Base-by-base conservation (phyloP, 1,140 invertebrate genomes). In the Drosophila nigrodunni region DNA sequence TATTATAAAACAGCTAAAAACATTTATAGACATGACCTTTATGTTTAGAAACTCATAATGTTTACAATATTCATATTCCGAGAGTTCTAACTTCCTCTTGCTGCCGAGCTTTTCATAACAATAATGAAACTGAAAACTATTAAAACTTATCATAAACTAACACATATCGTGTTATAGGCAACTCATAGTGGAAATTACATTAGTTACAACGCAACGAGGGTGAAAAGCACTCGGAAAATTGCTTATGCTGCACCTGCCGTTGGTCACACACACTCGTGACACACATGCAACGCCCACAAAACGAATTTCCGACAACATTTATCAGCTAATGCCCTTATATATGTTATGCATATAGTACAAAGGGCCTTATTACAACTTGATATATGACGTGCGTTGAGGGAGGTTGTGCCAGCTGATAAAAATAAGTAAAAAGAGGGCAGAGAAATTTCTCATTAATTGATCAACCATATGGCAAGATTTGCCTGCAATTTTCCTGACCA, bases 221-320 rank as follows among this genome's bases (percentile, higher is more conserved):
- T 69, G 9, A 34, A 57, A 21, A 47, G 41, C 30, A 21, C 25
- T 55, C n/a, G 30, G 6, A 21, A 73, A 80, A 50, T 72, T 39
- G 47, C 39, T 59, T 41, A 67, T 41, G 78, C 30, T 52, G 44
- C 81, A 85, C 81, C 81, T 85, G 81, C 66, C 43, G 30, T 64
- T 59, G 77, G 77, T 78, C 81, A 80, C 81, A 83, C 69, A 79
- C 49, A 37, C 77, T 54, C 21, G 30, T 65, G 11, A 46, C 64
- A 49, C 25, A 74, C 67, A 67, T 43, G 39, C 44, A 61, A 68
- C 61, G 55, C 55, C 55, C 55, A 58, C 55, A n/a, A 41, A 44
- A 15, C 10, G 37, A 50, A 34, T 62, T 30, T 41, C 0, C 39
- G 25, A 54, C 61, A 35, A 30, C 50, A 74, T 64, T 62, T 59